These are phyloP conservation scores for Festucalex cinctus DNA, from an alignment of 2,113 vertebrate genomes.

Conservation along the genomic window DNA sequence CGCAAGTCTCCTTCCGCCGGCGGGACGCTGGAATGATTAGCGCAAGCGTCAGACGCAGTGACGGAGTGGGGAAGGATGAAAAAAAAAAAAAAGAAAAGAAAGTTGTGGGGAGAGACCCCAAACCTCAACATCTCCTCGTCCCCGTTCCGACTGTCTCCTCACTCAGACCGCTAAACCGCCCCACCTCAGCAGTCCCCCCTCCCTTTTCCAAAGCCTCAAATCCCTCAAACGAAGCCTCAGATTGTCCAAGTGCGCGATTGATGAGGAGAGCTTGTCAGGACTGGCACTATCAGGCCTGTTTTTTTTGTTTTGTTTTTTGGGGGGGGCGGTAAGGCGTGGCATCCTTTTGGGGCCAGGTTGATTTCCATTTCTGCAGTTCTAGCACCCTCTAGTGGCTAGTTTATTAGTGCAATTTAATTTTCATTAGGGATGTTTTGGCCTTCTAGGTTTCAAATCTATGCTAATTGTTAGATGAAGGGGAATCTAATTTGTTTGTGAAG, in stretches of 20 bases:
- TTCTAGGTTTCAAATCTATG: too few species aligned
- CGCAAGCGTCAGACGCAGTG: slow-evolving; percentile 29
- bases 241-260: slow-evolving; percentile 60
- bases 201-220: slow-evolving; percentile 34
- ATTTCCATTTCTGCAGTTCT: too few species aligned
- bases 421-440: too few species aligned
- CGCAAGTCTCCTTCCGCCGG: slow-evolving; percentile 62
- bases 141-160: slow-evolving; percentile 17
- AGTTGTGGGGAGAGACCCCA: slow-evolving; percentile 3
- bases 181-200: slow-evolving; percentile 22
- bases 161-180: slow-evolving; percentile 39
- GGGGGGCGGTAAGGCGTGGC: too few species aligned
- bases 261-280: slow-evolving; percentile 48
- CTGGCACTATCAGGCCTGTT: slow-evolving; percentile 25
- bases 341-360: too few species aligned
- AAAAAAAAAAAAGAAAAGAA: neutral
- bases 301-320: slow-evolving; percentile 3
- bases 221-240: slow-evolving; percentile 46
- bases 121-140: slow-evolving; percentile 17
- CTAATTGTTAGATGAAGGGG: too few species aligned
- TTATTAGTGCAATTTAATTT: too few species aligned
- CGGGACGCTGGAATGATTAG: slow-evolving; percentile 42
- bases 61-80: slow-evolving; percentile 30
- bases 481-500: too few species aligned
- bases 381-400: too few species aligned